Conservation (phyloP, 2,113 vertebrate species). For the Hoplias malabaricus region DNA sequence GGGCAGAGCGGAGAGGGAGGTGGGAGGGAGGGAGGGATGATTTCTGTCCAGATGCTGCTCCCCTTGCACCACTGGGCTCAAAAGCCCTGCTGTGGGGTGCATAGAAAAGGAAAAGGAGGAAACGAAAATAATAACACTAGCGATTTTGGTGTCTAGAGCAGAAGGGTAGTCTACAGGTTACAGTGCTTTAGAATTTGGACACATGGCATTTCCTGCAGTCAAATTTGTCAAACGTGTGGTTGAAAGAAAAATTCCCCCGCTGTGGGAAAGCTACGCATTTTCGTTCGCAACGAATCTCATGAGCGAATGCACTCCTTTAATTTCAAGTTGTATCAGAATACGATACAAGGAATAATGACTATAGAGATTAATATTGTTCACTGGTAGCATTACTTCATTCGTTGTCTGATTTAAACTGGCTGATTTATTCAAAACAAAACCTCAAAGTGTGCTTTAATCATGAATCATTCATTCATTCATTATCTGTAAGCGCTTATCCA, state of each 20-base stretch:
- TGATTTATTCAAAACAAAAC: neutral
- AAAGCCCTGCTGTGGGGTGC: constrained; percentile 9
- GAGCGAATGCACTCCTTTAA: too few relatives aligned
- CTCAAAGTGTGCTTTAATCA: neutral
- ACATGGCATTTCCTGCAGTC: neutral
- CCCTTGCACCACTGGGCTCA: constrained; percentile 62
- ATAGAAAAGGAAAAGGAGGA: constrained; percentile 2
- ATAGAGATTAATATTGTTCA: neutral
- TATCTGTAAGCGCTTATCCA: too few relatives aligned
- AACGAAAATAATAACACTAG: neutral
- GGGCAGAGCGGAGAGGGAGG: constrained; percentile 43
- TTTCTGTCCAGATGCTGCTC: constrained; percentile 71
- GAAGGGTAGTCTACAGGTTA: neutral
- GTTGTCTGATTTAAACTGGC: too few relatives aligned
- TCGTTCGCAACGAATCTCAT: too few relatives aligned
- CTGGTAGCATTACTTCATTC: too few relatives aligned
- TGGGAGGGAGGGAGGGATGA: constrained; percentile 57
- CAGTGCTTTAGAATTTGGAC: neutral
- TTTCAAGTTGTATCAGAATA: too few relatives aligned
- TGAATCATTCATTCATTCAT: too few relatives aligned
- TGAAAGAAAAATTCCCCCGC: neutral
- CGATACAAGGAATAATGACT: too few relatives aligned
- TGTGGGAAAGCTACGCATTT: too few relatives aligned
- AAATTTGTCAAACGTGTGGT: neutral
- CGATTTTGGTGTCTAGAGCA: neutral